Percentiles rank a stretch among this genome's conserved stretches.
Evolutionary conservation across 2,888 invertebrate genomes (phyloP).

Genomic region (Phyllotreta cruciferae): DNA sequence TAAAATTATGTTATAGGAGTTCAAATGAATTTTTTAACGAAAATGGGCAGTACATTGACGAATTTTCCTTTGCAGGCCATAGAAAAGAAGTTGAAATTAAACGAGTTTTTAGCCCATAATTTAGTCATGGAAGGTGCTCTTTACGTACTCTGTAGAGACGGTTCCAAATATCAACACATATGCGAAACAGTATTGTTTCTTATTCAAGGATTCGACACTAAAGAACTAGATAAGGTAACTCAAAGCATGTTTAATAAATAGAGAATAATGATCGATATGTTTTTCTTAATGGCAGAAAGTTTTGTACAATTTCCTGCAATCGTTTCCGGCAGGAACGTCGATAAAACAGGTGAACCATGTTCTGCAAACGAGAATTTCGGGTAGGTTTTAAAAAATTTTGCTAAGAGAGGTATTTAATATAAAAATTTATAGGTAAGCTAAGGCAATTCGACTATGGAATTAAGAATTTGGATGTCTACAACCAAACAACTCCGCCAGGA

Average conservation of each 20-base stretch:
- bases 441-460: slow-evolving; percentile 37
- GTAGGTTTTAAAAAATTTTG: slow-evolving; percentile 37
- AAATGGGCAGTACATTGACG: background rate
- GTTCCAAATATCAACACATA: slow-evolving; percentile 13
- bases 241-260: background rate
- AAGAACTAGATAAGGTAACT: slow-evolving; percentile 38
- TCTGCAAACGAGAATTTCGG: slow-evolving; percentile 62
- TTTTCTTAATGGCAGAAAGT: slow-evolving; percentile 28
- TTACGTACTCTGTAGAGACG: slow-evolving; percentile 13
- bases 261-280: background rate
- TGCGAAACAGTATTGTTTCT: slow-evolving; percentile 26
- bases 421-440: slow-evolving; percentile 31
- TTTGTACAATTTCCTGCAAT: slow-evolving; percentile 49
- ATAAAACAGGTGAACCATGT: slow-evolving; percentile 63
- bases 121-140: background rate
- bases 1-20: background rate
- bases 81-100: slow-evolving; percentile 16
- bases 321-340: slow-evolving; percentile 62
- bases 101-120: slow-evolving; percentile 26
- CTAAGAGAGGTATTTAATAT: background rate
- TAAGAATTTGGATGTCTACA: slow-evolving; percentile 32
- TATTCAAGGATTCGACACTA: slow-evolving; percentile 36
- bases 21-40: background rate
- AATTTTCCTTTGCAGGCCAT: slow-evolving; percentile 27
- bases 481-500: slow-evolving; percentile 28